Evolutionary conservation across 2,888 invertebrate species (phyloP).

Genomic region (Limnephilus rhombicus): DNA sequence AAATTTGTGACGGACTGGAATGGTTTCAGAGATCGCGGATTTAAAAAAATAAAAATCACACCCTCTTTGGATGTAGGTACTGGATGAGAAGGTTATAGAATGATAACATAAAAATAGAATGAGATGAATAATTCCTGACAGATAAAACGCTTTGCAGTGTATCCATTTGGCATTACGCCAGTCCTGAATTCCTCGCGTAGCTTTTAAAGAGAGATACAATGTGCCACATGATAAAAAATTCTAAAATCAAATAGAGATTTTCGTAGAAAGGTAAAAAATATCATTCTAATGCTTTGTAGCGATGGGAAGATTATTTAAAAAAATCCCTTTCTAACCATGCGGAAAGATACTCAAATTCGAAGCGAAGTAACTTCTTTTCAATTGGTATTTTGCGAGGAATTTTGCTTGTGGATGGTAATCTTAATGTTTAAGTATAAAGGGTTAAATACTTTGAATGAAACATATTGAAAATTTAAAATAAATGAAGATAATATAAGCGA

Average conservation of each 20-base stretch:
- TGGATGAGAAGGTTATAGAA: neutral
- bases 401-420: neutral
- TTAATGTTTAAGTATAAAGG: neutral
- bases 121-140: conserved; percentile 18
- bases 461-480: no score
- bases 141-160: conserved; percentile 41
- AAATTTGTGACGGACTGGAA: no score
- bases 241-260: neutral
- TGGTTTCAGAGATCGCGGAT: no score
- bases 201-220: neutral
- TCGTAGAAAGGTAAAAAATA: neutral
- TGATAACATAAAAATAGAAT: neutral
- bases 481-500: no score
- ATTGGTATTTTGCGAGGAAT: neutral
- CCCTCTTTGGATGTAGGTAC: neutral
- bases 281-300: neutral
- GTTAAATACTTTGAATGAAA: neutral
- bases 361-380: neutral
- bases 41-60: neutral
- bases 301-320: neutral
- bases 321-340: neutral
- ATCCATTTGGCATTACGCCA: conserved; percentile 32
- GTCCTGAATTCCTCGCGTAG: conserved; percentile 24
- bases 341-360: neutral
- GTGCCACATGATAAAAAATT: neutral